Evolutionary conservation across 2,113 vertebrate genomes (phyloP), one percentile per base, ranked within the genome.

Genomic region (Ailurus styani): DNA sequence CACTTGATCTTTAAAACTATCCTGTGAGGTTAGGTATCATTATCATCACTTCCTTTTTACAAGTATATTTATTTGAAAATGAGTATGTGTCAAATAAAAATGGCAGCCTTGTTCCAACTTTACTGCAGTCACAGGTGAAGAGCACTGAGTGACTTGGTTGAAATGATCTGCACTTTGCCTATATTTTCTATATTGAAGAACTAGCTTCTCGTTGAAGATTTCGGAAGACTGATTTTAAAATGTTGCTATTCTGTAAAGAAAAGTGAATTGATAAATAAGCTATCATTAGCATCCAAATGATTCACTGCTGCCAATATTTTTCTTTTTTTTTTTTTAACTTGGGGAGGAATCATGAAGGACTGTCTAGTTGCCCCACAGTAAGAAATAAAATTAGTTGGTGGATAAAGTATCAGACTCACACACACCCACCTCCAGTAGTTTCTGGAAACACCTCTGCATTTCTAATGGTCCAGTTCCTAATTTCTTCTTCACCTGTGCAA

Each of bases 51-150:
- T 95, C 40, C 21, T 54, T 40, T 83, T 90, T 86, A 37, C 5
- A 79, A 60, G 70, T 68, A 5, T 94, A 45, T 93, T 96, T 93
- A 93, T 90, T 96, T 92, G 50, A 93, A 94, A 95, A 92, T 92
- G 42, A 96, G 3, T 75, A 66, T 37, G 9, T 81, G 34, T 96
- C 81, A 86, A 73, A 47, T 85, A 40, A 94, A 84, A 94, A 88
- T 73, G 64, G 25, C 0, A 40, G 11, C 8, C 18, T 64, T 83
- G 12, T 11, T 23, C 14, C 25, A 91, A 17, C 70, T 91, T 83
- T 87, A 64, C 45, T 64, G 7, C 5, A 54, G 27, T 79, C 42
- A 78, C 21, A 93, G 11, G 17, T 64, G 64, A n/a, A 45, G 15
- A 62, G 57, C 25, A 20, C 45, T 40, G 84, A 84, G 70, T 34